These are phyloP conservation scores for Martes martes DNA, from an alignment of 2,113 vertebrate genomes.

Conservation along the genomic window DNA sequence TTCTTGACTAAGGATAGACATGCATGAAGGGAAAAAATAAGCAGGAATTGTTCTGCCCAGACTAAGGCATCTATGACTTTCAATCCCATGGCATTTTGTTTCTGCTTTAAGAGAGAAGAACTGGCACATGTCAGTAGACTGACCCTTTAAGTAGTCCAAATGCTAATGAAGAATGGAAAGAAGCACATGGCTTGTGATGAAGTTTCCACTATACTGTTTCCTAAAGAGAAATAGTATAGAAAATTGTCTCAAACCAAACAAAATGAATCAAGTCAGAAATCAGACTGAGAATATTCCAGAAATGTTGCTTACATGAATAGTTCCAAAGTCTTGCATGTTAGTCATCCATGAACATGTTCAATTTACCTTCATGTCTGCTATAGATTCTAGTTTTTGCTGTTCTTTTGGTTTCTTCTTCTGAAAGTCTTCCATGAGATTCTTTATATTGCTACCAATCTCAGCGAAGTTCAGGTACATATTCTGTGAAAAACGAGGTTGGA, in stretches of 20 bases:
- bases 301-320: constrained; percentile 3
- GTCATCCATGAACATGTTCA: not conserved
- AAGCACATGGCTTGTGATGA: constrained; percentile 7
- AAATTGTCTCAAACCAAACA: constrained; percentile 40
- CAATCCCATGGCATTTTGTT: not conserved
- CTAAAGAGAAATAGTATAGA: constrained; percentile 2
- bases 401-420: constrained; percentile 96
- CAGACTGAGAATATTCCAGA: constrained; percentile 25
- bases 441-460: constrained; percentile 98
- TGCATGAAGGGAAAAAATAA: not conserved
- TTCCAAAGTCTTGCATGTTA: constrained; percentile 38
- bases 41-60: not conserved
- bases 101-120: constrained; percentile 11
- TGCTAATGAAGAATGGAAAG: constrained; percentile 10
- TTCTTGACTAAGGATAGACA: constrained; percentile 11
- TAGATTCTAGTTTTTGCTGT: constrained; percentile 97
- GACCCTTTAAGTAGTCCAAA: not conserved
- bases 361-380: constrained; percentile 96
- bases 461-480: constrained; percentile 99
- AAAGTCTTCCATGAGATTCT: constrained; percentile 99
- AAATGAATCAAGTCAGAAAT: constrained; percentile 34
- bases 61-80: not conserved
- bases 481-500: constrained; percentile 74
- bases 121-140: not conserved
- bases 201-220: not conserved